These are phyloP conservation scores for Phyllostomus hastatus DNA, from an alignment of 2,113 vertebrate species.

Conservation along the genomic window DNA sequence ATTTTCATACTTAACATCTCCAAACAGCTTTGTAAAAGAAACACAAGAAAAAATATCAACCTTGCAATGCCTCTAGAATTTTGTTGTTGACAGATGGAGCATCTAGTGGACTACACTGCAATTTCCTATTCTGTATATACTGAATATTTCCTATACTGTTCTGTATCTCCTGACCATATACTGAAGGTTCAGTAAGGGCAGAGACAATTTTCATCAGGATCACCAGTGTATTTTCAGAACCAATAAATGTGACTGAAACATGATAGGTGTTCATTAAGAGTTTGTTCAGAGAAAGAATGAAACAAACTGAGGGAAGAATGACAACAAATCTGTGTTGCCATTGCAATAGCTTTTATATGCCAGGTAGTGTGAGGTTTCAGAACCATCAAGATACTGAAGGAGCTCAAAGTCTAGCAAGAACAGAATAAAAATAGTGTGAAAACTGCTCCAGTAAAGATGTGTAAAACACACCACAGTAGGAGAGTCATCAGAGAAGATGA, in stretches of 20 bases:
- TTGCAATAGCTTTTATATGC: neutral
- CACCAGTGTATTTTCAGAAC: neutral
- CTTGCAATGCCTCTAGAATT: neutral
- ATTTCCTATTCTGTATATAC: neutral
- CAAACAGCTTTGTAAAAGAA: conserved; percentile 30
- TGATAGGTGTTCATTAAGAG: neutral
- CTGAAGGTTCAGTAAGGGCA: neutral
- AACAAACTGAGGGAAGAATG: neutral
- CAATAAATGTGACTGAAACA: neutral
- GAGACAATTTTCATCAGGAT: neutral
- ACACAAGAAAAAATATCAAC: neutral
- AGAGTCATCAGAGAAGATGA: neutral
- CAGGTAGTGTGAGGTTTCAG: neutral
- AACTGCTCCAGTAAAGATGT: neutral
- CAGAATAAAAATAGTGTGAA: neutral
- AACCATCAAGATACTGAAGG: neutral
- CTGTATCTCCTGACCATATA: neutral
- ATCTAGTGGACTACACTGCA: neutral
- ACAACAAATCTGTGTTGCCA: neutral
- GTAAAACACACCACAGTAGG: neutral
- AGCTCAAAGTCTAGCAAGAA: neutral
- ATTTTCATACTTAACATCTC: conserved; percentile 11
- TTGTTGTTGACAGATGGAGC: neutral
- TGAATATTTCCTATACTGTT: neutral
- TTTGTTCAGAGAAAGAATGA: neutral